Evolutionary conservation across 2,888 invertebrate genomes (phyloP).

Genomic region (Therioaphis trifolii): DNA sequence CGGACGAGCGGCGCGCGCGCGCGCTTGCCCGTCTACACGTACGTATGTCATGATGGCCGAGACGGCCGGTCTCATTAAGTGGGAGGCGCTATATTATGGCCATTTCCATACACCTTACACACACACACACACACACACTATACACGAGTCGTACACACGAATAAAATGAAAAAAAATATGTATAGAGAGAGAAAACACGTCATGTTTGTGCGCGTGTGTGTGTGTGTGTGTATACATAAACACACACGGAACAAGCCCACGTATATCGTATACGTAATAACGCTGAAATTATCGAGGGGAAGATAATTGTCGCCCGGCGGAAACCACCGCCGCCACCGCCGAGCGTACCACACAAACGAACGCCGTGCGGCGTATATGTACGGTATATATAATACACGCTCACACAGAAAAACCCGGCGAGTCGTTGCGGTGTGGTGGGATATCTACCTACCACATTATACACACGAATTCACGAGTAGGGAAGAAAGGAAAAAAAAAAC

Average conservation of each 20-base stretch:
- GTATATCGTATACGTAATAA: constrained; percentile 57
- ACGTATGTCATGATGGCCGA: constrained; percentile 57
- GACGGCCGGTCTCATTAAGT: constrained; percentile 61
- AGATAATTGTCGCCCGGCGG: constrained; percentile 63
- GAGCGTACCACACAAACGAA: background rate
- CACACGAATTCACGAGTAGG: constrained; percentile 37
- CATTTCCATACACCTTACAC: constrained; percentile 61
- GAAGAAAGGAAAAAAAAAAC: constrained; percentile 26
- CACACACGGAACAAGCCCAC: constrained; percentile 40
- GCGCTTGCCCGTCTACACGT: background rate
- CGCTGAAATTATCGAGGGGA: constrained; percentile 63
- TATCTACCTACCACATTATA: background rate
- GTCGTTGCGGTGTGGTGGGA: constrained; percentile 55
- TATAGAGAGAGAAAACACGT: background rate
- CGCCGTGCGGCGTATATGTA: too few relatives aligned
- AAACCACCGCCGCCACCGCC: constrained; percentile 51
- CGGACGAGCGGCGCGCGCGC: background rate
- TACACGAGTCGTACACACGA: background rate
- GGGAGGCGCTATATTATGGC: constrained; percentile 62
- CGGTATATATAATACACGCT: too few relatives aligned
- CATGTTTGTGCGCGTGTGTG: too few relatives aligned
- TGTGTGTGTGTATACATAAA: background rate
- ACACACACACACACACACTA: background rate
- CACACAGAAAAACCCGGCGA: too few relatives aligned
- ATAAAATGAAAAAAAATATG: constrained; percentile 24